Evolutionary conservation across 2,888 invertebrate genomes (phyloP), one percentile per base, ranked within the genome.

Genomic region (Lasioglossum marginatum): DNA sequence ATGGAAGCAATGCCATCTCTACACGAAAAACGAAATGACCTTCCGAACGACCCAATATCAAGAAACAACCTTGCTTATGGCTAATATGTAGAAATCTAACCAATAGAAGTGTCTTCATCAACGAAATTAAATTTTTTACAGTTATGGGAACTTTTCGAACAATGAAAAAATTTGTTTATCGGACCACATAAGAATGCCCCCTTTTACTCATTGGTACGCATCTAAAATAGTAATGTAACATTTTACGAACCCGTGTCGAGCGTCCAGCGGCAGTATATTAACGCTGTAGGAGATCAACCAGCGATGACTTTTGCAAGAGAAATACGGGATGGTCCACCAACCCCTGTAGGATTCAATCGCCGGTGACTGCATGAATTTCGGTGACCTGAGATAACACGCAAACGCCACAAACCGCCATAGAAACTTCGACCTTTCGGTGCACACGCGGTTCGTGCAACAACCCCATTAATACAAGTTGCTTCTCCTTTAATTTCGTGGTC

Each of bases 321-420:
- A 98, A 95, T 98, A 98, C 0, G 98, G 98, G 92, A 96, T 97
- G 31, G 98, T 98, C 98, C 98, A 98, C 97, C 98, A 97, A 40
- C 98, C 98, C 92, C 97, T 96, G 86, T 96, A 96, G 85, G 97
- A 96, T 83, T 96, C 96, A 79, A 96, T 96, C n/a, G 96, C 96
- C 27, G 97, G 96, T 76, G 96, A 96, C 82, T 96, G 96, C 96
- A 97, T 96, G 95, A 97, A 97, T 94, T 97, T 97, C 34, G 97
- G 96, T n/a, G 97, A 97, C 75, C 93, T 93, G 92, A 82, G 92
- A 92, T 90, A 92, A 92, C 92, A 92, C 92, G 91, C 90, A 89
- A 92, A 91, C 88, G 91, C 92, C 85, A 91, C 92, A 89, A 87
- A 91, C 92, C 91, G 92, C 91, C 92, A 92, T 92, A 92, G 92